Evolutionary conservation across 2,113 vertebrate species (phyloP).

Genomic region (Oryzias celebensis): DNA sequence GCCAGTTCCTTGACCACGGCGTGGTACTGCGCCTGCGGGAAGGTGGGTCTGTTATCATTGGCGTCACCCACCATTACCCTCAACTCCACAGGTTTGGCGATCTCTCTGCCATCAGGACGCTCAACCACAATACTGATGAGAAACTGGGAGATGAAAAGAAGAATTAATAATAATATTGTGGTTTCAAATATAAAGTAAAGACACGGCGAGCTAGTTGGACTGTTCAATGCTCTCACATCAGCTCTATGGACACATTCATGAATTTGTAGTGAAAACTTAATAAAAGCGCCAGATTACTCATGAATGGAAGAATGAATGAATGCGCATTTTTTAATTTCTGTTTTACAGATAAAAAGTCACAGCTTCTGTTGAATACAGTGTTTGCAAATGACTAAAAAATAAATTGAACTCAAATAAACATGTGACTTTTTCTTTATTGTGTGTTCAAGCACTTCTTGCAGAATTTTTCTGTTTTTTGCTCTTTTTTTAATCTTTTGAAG

Average conservation of each 20-base stretch:
- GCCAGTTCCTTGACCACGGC: conserved; percentile 74
- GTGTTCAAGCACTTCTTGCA: too few species aligned
- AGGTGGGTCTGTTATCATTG: conserved; percentile 76
- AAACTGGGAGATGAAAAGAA: conserved; percentile 54
- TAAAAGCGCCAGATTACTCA: neutral
- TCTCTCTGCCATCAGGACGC: conserved; percentile 72
- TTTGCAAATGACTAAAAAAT: too few species aligned
- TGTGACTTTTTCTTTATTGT: too few species aligned
- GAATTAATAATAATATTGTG: neutral
- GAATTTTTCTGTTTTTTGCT: too few species aligned
- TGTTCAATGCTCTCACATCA: neutral
- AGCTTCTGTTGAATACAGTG: too few species aligned
- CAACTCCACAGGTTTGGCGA: conserved; percentile 72
- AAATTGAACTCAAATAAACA: too few species aligned
- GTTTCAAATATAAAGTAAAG: neutral
- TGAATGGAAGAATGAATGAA: neutral
- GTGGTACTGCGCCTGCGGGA: conserved; percentile 77
- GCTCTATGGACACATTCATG: neutral
- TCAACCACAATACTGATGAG: conserved; percentile 73
- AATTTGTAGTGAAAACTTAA: neutral
- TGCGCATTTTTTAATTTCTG: neutral
- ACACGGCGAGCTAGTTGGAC: neutral
- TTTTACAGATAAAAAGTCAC: too few species aligned
- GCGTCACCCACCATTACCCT: conserved; percentile 75
- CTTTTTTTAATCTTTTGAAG: too few species aligned